Base-by-base conservation (phyloP, 2,113 vertebrate species). In the Grantiella picta region DNA sequence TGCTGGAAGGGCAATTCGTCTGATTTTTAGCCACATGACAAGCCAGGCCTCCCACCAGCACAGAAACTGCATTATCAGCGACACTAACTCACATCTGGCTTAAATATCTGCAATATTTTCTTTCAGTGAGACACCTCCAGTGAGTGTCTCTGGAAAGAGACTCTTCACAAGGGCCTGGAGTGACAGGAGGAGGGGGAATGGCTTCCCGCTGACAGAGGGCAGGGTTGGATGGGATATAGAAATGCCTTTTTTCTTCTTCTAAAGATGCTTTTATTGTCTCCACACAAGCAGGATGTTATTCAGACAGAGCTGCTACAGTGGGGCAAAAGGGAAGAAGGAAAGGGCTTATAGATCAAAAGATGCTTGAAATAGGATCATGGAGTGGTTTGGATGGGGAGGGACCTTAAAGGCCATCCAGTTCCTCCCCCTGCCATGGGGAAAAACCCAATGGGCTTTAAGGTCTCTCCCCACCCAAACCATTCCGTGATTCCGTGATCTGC, bases 391-490 rank as follows among this genome's bases (percentile, higher is more conserved):
- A 47, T 61, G 54, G 38, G 61, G 47, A 21, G 36, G 50, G 36
- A 36, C 31, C 66, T 42, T 2, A 8, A 31, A 57, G 50, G 14
- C 66, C 31, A 18, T 8, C 42, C 31, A 15, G 42, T 49, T 5
- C 31, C 14, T 1, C 33, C 14, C 8, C 5, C 0, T 21, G 82
- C 3, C 44, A 66, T 4, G 10, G 28, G 17, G 9, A 2, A 17
- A 31, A 1, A 31, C 13, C 38, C 49, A 16, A 14, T 24, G 64
- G 27, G 35, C 59, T 50, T 7, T 9, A 9, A 28, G 59, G 18
- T 23, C 47, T 53, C 45, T 82, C 60, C 38, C 87, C 63, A 42
- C 54, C 63, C 71, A 36, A 61, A 63, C 31, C 35, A 23, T 16
- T 22, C 63, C 2, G 0, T 38, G 60, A 21, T 38, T 25, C 86